These are phyloP conservation scores for Ormyrus rosae DNA, from an alignment of 2,888 invertebrate species.

Conservation along the genomic window DNA sequence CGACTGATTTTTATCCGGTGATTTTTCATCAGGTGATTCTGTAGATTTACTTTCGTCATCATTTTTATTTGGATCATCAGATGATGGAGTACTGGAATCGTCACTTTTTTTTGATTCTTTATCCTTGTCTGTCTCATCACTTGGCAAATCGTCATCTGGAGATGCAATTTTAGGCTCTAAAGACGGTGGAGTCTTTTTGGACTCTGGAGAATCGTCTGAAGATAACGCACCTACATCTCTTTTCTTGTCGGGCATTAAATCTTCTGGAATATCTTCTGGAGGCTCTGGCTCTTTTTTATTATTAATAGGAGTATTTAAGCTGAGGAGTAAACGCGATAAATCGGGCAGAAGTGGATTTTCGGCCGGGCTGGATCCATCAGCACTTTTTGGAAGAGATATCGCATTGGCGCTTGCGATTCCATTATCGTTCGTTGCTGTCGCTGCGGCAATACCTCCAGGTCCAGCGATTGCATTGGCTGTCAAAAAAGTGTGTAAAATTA, in stretches of 20 bases:
- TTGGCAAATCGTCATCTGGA: not conserved
- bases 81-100: not conserved
- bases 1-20: not conserved
- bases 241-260: slow-evolving; percentile 45
- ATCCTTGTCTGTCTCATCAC: too few relatives aligned
- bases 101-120: too few relatives aligned
- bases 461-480: slow-evolving; percentile 29
- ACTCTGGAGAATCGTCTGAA: not conserved
- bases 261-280: slow-evolving; percentile 30
- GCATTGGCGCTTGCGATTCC: slow-evolving; percentile 47
- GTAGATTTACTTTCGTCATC: not conserved
- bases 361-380: not conserved
- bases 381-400: slow-evolving; percentile 23
- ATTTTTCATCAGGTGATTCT: not conserved
- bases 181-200: not conserved
- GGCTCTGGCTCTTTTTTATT: slow-evolving; percentile 9
- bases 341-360: slow-evolving; percentile 6
- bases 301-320: slow-evolving; percentile 15
- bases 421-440: slow-evolving; percentile 43
- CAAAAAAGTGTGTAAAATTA: too few relatives aligned
- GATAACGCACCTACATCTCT: slow-evolving; percentile 14
- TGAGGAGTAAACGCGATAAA: slow-evolving; percentile 23
- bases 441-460: slow-evolving; percentile 44
- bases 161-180: not conserved
- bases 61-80: not conserved